phyloP scores from a whole-genome alignment of 2,888 invertebrate genomes.

The Drosophila neonasuta region DNA sequence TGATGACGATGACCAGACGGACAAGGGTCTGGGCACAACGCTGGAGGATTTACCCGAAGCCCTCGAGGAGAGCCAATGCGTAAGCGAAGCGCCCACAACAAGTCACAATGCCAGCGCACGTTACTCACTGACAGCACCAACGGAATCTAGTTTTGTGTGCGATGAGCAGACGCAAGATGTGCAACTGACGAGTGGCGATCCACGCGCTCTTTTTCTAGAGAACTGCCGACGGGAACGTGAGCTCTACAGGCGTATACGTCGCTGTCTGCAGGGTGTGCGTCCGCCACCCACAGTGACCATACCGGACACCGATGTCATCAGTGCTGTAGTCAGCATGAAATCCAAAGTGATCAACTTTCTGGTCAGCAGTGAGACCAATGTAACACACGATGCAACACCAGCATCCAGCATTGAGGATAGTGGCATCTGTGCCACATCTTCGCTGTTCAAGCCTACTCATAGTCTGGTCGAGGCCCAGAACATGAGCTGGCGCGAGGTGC shows the following conservation, averaged over 20 bases:
- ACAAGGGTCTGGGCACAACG: slow-evolving; percentile 36
- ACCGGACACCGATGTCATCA: slow-evolving; percentile 86
- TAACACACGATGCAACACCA: not conserved
- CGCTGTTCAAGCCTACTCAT: slow-evolving; percentile 78
- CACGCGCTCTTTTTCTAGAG: slow-evolving; percentile 59
- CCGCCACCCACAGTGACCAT: slow-evolving; percentile 90
- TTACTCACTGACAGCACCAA: slow-evolving; percentile 66
- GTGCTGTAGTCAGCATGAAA: slow-evolving; percentile 86
- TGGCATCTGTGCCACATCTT: slow-evolving; percentile 44
- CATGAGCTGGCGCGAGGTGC: slow-evolving; percentile 85
- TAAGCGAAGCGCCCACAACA: slow-evolving; percentile 26
- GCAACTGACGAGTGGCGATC: slow-evolving; percentile 44
- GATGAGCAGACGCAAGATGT: slow-evolving; percentile 72
- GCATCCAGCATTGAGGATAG: slow-evolving; percentile 45
- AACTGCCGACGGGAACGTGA: slow-evolving; percentile 79
- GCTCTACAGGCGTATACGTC: slow-evolving; percentile 82
- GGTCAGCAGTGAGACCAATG: not conserved
- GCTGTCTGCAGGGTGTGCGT: slow-evolving; percentile 86
- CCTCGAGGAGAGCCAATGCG: slow-evolving; percentile 57
- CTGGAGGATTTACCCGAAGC: slow-evolving; percentile 57
- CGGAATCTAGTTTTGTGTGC: slow-evolving; percentile 73
- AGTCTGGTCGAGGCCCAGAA: slow-evolving; percentile 71
- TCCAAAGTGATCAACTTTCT: slow-evolving; percentile 82
- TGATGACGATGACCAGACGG: slow-evolving; percentile 54
- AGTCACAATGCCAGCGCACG: slow-evolving; percentile 46